Conservation (phyloP, 2,797 vertebrate genomes). For the Ptychadena robeensis region DNA sequence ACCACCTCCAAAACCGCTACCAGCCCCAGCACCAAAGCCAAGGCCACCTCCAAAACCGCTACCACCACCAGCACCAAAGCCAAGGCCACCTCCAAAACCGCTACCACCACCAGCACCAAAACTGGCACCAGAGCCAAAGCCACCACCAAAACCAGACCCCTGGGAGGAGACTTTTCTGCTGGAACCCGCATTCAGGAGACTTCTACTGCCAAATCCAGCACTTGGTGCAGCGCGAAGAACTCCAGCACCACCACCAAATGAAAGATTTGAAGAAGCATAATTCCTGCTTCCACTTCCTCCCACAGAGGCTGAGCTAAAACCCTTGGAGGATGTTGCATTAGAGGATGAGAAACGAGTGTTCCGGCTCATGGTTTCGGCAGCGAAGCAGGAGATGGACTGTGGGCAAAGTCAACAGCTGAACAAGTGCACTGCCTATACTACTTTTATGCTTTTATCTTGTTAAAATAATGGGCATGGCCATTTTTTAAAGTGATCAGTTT, state of each 20-base stretch:
- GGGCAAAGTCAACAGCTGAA: conserved; percentile 9
- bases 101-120: conserved; percentile 44
- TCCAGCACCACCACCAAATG: conserved; percentile 1
- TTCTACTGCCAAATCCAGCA: conserved; percentile 41
- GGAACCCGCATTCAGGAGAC: conserved; percentile 10
- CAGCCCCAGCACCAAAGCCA: background rate
- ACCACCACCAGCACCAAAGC: conserved; percentile 50
- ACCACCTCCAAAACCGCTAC: conserved; percentile 6
- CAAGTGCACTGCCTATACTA: background rate
- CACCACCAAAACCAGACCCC: conserved; percentile 56
- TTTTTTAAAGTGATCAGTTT: conserved; percentile 46
- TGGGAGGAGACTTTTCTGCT: conserved; percentile 21
- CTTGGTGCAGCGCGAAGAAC: background rate
- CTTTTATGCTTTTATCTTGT: conserved; percentile 48
- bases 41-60: conserved; percentile 59
- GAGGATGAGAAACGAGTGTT: conserved; percentile 8
- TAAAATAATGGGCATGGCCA: conserved; percentile 49
- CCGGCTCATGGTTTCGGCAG: conserved; percentile 39
- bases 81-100: conserved; percentile 59
- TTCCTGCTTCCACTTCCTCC: conserved; percentile 25
- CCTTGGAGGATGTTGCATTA: conserved; percentile 14
- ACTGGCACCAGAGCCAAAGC: too few relatives aligned
- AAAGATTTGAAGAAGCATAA: background rate
- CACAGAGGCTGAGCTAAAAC: conserved; percentile 47
- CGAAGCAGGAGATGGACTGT: background rate